Evolutionary conservation across 2,888 invertebrate genomes (phyloP).

Genomic region (Standfussiana lucernea): DNA sequence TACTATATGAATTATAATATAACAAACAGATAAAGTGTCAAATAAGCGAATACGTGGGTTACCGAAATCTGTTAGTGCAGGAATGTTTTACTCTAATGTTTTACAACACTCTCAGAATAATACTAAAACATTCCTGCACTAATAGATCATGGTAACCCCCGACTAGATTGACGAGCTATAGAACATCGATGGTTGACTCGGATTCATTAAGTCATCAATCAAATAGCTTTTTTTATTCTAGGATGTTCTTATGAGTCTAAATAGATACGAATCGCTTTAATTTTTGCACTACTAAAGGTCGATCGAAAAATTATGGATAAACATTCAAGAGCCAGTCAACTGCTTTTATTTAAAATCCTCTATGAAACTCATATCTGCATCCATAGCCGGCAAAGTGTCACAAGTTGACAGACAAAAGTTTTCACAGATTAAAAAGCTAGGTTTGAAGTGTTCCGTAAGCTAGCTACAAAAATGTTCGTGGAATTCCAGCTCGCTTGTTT

Average conservation of each 20-base stretch:
- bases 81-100: too few relatives aligned
- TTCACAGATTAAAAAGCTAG: background rate
- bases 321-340: background rate
- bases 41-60: background rate
- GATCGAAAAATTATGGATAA: background rate
- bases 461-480: background rate
- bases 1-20: too few relatives aligned
- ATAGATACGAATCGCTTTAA: background rate
- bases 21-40: background rate
- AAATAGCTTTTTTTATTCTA: background rate
- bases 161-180: conserved; percentile 5
- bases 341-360: background rate
- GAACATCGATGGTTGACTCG: background rate
- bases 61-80: too few relatives aligned
- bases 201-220: background rate
- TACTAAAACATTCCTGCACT: too few relatives aligned
- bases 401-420: background rate
- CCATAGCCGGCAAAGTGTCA: too few relatives aligned
- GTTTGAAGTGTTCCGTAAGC: background rate
- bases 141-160: too few relatives aligned
- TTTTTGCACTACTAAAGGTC: background rate
- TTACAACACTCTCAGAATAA: too few relatives aligned
- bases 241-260: background rate
- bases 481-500: background rate
- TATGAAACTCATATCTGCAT: background rate